A percentile compares a stretch with the other conserved stretches of the same genome.
These are phyloP conservation scores for Drosophila lacertosa DNA, from an alignment of 1,140 invertebrate species.

Conservation along the genomic window DNA sequence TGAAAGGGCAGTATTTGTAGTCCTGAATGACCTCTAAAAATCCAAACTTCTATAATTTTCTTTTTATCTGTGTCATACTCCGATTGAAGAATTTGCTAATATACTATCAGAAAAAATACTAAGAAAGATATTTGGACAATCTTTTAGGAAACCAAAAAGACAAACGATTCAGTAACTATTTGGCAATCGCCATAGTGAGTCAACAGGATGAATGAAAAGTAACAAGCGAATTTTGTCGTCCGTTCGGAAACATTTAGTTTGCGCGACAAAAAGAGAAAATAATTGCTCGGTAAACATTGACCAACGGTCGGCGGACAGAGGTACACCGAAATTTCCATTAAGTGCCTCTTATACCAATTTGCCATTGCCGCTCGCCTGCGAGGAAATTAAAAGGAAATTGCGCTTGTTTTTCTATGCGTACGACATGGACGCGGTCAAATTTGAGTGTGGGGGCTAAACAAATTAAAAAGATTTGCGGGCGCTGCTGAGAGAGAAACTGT, in stretches of 20 bases:
- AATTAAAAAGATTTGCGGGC: slow-evolving; percentile 61
- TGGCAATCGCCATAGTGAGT: background rate
- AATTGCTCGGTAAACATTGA: slow-evolving; percentile 79
- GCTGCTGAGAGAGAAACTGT: slow-evolving; percentile 60
- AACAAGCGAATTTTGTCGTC: slow-evolving; percentile 26
- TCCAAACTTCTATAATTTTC: too few species aligned
- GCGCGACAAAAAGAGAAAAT: slow-evolving; percentile 71
- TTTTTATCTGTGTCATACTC: background rate
- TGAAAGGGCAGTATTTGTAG: too few species aligned
- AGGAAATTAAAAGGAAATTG: slow-evolving; percentile 81
- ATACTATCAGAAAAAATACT: too few species aligned
- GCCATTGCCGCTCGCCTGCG: slow-evolving; percentile 35
- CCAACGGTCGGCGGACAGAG: slow-evolving; percentile 48
- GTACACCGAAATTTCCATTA: slow-evolving; percentile 52
- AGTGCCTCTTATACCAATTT: slow-evolving; percentile 38
- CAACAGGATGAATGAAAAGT: slow-evolving; percentile 2
- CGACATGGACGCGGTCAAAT: background rate
- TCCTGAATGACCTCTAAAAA: too few species aligned
- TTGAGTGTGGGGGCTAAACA: slow-evolving; percentile 15
- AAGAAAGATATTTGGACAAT: background rate
- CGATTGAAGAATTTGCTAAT: background rate
- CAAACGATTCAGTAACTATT: background rate
- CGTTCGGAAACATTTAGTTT: slow-evolving; percentile 64
- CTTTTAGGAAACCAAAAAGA: background rate
- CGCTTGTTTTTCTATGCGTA: slow-evolving; percentile 52